Percentiles rank a stretch among this genome's conserved stretches.
Evolutionary conservation across 2,113 vertebrate species (phyloP).

Genomic region (Ginglymostoma cirratum): DNA sequence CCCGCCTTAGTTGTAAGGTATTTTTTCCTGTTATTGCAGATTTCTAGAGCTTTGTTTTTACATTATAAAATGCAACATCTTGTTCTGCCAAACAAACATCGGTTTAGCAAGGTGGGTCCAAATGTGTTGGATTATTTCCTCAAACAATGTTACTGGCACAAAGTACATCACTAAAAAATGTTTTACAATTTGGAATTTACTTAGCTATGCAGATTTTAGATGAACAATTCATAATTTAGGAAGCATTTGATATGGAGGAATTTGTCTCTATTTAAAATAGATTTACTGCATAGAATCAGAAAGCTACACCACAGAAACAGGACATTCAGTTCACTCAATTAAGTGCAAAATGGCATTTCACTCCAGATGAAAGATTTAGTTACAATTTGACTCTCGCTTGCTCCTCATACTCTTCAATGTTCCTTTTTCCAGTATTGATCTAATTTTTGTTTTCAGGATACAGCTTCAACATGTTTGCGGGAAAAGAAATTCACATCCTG

Average conservation of each 20-base stretch:
- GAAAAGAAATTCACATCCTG: not conserved
- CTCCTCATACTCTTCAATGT: not conserved
- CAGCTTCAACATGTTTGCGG: not conserved
- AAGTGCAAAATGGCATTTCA: not conserved
- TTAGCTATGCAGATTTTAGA: not conserved
- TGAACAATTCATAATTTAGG: constrained; percentile 4
- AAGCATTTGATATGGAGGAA: not conserved
- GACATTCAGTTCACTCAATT: not conserved
- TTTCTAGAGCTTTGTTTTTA: not conserved
- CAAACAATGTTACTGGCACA: not conserved
- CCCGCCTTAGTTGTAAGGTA: not conserved
- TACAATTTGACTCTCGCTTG: not conserved
- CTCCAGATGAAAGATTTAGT: not conserved
- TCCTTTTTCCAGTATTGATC: not conserved
- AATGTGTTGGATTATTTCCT: not conserved
- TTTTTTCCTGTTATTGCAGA: not conserved
- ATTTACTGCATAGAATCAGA: not conserved
- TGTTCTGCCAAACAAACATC: not conserved
- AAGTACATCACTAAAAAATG: constrained; percentile 7
- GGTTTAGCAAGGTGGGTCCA: not conserved
- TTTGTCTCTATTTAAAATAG: not conserved
- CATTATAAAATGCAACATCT: not conserved
- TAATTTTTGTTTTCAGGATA: not conserved
- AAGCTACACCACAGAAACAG: not conserved
- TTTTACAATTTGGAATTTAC: constrained; percentile 24